Conservation (phyloP, 2,113 vertebrate genomes). For the Pseudolaguvia tuberculata region DNA sequence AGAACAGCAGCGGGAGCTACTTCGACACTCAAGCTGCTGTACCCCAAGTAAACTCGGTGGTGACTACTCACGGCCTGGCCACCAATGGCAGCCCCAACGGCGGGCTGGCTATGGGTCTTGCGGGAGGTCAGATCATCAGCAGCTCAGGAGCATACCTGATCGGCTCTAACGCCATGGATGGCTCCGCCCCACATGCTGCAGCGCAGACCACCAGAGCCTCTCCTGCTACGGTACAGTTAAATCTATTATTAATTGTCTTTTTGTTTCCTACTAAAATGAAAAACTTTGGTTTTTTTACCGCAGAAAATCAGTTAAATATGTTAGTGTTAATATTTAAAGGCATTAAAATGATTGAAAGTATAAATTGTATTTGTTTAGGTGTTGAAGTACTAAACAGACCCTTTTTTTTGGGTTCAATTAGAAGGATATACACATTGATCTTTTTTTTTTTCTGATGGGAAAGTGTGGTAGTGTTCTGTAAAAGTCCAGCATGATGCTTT, state of each 20-base stretch:
- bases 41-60: constrained; percentile 86
- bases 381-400: neutral
- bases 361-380: too few relatives aligned
- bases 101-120: constrained; percentile 80
- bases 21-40: constrained; percentile 86
- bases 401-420: neutral
- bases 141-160: constrained; percentile 73
- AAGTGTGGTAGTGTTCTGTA: constrained; percentile 26
- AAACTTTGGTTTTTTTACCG: neutral
- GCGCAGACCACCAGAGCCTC: constrained; percentile 84
- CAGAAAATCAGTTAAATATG: neutral
- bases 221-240: constrained; percentile 68
- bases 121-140: constrained; percentile 77
- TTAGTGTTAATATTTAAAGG: too few relatives aligned
- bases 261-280: too few relatives aligned
- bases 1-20: constrained; percentile 85
- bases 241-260: too few relatives aligned
- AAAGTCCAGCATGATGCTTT: constrained; percentile 16
- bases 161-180: constrained; percentile 66
- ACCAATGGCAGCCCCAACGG: constrained; percentile 81
- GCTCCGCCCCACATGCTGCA: constrained; percentile 74
- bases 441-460: constrained; percentile 41
- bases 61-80: constrained; percentile 89
- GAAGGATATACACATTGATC: neutral
- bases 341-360: too few relatives aligned